These are phyloP conservation scores for Nanorana parkeri DNA, from an alignment of 2,113 vertebrate species.

Conservation along the genomic window DNA sequence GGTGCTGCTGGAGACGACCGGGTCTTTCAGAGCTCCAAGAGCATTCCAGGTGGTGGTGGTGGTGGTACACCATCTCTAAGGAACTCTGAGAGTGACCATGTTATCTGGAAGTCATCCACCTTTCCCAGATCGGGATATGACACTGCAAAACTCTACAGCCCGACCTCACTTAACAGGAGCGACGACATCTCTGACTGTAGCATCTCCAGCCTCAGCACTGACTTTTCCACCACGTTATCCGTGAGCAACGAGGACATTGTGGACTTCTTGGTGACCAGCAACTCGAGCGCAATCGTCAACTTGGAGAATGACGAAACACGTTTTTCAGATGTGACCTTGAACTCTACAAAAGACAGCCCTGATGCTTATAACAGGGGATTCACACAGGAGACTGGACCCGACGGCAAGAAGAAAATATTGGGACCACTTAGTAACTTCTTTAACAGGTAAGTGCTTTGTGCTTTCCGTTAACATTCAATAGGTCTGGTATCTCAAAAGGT, in stretches of 20 bases:
- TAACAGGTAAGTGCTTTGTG: conserved; percentile 73
- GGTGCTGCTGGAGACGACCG: conserved; percentile 63
- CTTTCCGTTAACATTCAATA: no score
- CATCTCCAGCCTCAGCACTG: conserved; percentile 90
- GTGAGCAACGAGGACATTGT: conserved; percentile 88
- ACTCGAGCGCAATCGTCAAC: conserved; percentile 91
- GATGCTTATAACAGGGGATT: conserved; percentile 62
- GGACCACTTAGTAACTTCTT: conserved; percentile 84
- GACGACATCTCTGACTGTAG: conserved; percentile 88
- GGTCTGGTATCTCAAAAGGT: no score
- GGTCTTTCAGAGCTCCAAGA: conserved; percentile 67
- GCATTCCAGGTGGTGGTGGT: conserved; percentile 51
- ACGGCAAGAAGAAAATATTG: conserved; percentile 72
- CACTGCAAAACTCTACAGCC: conserved; percentile 77
- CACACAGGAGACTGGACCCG: conserved; percentile 59
- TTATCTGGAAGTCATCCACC: conserved; percentile 81
- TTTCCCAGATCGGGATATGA: conserved; percentile 85
- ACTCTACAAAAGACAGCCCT: conserved; percentile 63
- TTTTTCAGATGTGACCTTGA: conserved; percentile 80
- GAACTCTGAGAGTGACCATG: conserved; percentile 67
- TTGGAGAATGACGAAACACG: conserved; percentile 79
- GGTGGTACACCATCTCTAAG: conserved; percentile 64
- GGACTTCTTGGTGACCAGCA: conserved; percentile 87
- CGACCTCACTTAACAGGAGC: conserved; percentile 76
- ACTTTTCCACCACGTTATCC: conserved; percentile 83